Evolutionary conservation across 1,140 invertebrate genomes (phyloP).

Genomic region (Musca vetustissima): DNA sequence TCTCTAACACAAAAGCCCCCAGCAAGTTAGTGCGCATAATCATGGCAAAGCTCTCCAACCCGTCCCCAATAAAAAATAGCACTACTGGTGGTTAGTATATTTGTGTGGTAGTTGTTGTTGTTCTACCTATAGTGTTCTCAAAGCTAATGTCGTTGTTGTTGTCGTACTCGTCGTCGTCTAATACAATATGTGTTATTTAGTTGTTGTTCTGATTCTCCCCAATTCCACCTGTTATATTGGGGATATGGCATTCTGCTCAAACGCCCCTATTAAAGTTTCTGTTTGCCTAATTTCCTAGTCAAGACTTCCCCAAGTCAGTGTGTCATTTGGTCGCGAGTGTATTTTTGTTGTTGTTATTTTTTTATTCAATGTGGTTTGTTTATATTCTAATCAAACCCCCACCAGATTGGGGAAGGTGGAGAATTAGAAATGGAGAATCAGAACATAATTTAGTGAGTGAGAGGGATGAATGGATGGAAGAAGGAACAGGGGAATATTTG

Average conservation of each 20-base stretch:
- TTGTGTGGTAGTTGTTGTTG: not conserved
- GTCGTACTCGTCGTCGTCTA: no score
- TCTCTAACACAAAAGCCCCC: not conserved
- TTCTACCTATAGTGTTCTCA: not conserved
- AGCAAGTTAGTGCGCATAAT: conserved; percentile 8
- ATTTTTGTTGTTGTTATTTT: no score
- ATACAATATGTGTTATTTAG: not conserved
- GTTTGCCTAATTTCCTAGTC: conserved; percentile 46
- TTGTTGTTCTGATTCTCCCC: not conserved
- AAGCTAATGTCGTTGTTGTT: not conserved
- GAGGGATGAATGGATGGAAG: no score
- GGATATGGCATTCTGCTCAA: no score
- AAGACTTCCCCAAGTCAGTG: conserved; percentile 54
- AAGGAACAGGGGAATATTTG: no score
- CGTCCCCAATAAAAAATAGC: not conserved
- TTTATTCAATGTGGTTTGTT: no score
- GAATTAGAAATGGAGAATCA: no score
- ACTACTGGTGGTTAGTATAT: not conserved
- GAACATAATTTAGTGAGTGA: no score
- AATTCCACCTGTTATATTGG: conserved; percentile 15
- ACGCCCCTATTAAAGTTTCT: conserved; percentile 28
- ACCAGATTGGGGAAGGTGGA: no score
- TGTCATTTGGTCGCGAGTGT: conserved; percentile 31
- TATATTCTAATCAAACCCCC: no score
- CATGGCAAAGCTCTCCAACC: not conserved